Evolutionary conservation across 2,888 invertebrate species (phyloP), one percentile per base, ranked within the genome.

Genomic region (Prenolepis imparis): DNA sequence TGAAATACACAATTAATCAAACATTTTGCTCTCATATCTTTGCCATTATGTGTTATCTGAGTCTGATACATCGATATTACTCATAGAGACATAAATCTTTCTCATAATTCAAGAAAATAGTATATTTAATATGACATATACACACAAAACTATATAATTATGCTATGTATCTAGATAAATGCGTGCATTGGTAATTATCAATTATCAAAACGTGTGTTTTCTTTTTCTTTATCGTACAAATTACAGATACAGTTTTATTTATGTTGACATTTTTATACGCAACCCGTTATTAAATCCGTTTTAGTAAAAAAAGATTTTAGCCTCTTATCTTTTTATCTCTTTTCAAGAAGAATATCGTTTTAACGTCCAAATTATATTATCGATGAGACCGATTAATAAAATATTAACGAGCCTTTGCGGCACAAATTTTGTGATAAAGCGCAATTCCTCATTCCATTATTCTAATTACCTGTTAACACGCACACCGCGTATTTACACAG

Each of bases 1-100:
- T 52, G 2, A 52, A 44, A 82, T 77, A 52, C 78, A 63, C 32
- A 66, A 83, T 84, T 68, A 68, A 28, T n/a, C n/a, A 41, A 75
- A 64, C n/a, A 64, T 48, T 24, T 41, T 81, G 72, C 39, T 52
- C 12, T 75, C 32, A 64, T 57, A 80, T 59, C 64, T 67, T 64
- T 75, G 88, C 89, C 89, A 89, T 90, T 89, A 90, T 84, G 84
- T 89, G 89, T 89, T 90, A 89, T 89, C 89, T 89, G 89, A 89
- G 89, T 77, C 70, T 87, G 78, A 86, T 59, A 63, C 39, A 61
- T 61, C 55, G 48, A 78, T 77, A 63, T 88, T 21, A 36, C 12
- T 44, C 55, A 39, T 36, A 6, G 8, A 73, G 6, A 52, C 8
- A 39, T 41, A 72, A 4, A 55, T 78, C 41, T 44, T 44, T 44